phyloP scores from a whole-genome alignment of 2,797 vertebrate genomes.

The Microcaecilia unicolor region DNA sequence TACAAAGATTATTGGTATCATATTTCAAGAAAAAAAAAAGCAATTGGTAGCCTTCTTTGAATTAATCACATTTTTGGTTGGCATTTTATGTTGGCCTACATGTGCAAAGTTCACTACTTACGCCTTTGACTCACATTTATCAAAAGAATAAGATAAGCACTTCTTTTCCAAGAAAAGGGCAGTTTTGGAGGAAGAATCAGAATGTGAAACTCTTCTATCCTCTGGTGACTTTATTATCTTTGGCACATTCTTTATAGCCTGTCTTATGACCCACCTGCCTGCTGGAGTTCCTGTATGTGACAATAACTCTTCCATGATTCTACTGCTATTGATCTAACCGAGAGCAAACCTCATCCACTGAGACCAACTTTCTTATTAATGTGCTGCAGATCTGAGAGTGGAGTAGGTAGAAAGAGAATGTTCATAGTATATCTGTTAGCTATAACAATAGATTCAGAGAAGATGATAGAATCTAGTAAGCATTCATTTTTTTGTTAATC shows the following conservation, averaged over 20 bases:
- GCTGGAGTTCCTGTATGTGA: constrained; percentile 26
- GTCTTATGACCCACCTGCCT: constrained; percentile 27
- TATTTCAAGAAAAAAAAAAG: no score
- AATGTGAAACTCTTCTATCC: background rate
- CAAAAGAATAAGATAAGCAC: background rate
- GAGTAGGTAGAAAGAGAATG: background rate
- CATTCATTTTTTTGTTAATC: no score
- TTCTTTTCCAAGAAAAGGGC: constrained; percentile 9
- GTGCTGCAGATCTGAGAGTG: no score
- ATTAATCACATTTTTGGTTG: background rate
- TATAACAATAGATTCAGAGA: no score
- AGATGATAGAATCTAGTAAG: no score
- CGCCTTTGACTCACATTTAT: background rate
- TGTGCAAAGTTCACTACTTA: background rate
- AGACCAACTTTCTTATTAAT: constrained; percentile 12
- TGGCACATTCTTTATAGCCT: constrained; percentile 8
- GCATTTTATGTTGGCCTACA: background rate
- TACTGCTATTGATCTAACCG: constrained; percentile 25
- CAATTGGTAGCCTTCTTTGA: background rate
- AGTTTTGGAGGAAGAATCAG: constrained; percentile 7
- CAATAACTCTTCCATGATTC: background rate
- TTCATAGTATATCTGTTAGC: background rate
- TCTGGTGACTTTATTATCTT: constrained; percentile 27
- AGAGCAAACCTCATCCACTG: constrained; percentile 19
- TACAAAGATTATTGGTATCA: no score